Evolutionary conservation across 1,140 invertebrate genomes (phyloP).

Genomic region (Drosophila pallidifrons): DNA sequence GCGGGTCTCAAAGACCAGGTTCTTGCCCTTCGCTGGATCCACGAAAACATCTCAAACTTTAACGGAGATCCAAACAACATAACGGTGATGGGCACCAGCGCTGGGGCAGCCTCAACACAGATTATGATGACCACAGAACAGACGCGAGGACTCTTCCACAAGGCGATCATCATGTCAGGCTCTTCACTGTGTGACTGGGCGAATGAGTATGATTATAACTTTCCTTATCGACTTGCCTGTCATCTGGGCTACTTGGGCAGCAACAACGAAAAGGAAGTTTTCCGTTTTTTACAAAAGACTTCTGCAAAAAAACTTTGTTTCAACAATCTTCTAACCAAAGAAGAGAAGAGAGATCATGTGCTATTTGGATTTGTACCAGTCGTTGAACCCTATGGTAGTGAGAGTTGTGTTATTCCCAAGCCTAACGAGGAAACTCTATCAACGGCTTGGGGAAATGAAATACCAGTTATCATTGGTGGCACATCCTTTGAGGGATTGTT

Average conservation of each 20-base stretch:
- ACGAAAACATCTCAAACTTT: conserved; percentile 76
- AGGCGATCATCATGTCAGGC: conserved; percentile 87
- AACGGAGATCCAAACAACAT: conserved; percentile 80
- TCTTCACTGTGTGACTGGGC: conserved; percentile 84
- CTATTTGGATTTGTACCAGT: conserved; percentile 78
- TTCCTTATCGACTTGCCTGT: conserved; percentile 62
- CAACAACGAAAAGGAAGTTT: conserved; percentile 75
- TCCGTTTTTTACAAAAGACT: conserved; percentile 77
- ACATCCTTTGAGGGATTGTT: conserved; percentile 84
- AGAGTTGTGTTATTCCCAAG: conserved; percentile 68
- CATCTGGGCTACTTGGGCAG: conserved; percentile 71
- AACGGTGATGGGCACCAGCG: conserved; percentile 81
- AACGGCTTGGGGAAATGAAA: conserved; percentile 25
- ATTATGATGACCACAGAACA: conserved; percentile 68
- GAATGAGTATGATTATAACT: conserved; percentile 38
- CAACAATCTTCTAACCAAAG: conserved; percentile 28
- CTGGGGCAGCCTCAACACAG: conserved; percentile 72
- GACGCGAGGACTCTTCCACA: conserved; percentile 86
- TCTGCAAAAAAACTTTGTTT: conserved; percentile 32
- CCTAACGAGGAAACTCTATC: conserved; percentile 65
- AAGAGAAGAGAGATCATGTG: conserved; percentile 49
- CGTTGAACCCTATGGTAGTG: conserved; percentile 79
- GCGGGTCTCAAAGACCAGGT: conserved; percentile 85
- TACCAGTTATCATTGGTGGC: conserved; percentile 78
- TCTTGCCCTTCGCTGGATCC: conserved; percentile 82